Evolutionary conservation across 2,113 vertebrate genomes (phyloP).

Genomic region (Hippocampus zosterae): DNA sequence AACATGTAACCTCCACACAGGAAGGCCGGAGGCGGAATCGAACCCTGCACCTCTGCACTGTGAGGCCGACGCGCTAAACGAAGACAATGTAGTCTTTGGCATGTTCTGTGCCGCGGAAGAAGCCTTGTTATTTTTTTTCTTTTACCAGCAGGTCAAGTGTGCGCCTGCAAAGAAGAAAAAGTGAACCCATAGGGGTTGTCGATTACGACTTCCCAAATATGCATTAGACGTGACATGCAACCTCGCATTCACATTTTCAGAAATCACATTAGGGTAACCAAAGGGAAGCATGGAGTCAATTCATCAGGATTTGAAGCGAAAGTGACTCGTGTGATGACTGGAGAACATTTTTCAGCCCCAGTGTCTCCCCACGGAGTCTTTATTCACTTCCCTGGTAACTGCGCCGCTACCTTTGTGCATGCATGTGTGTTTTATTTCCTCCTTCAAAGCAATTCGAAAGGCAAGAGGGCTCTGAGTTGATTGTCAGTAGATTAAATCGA

Average conservation of each 20-base stretch:
- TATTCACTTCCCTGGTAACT: slow-evolving; percentile 1
- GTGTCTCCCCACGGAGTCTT: neutral
- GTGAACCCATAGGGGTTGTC: neutral
- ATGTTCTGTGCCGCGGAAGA: neutral
- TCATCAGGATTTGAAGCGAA: slow-evolving; percentile 11
- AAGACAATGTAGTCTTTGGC: no score
- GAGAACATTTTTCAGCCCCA: neutral
- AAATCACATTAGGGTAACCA: slow-evolving; percentile 2
- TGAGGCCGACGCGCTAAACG: no score
- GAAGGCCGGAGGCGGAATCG: no score
- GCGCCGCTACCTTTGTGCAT: neutral
- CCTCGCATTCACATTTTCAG: slow-evolving; percentile 4
- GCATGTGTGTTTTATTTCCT: neutral
- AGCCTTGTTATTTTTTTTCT: neutral
- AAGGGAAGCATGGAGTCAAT: slow-evolving; percentile 2
- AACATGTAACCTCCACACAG: no score
- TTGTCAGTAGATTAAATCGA: neutral
- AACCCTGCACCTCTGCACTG: no score
- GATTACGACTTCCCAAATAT: neutral
- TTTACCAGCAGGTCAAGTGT: neutral
- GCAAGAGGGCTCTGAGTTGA: neutral
- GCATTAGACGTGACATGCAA: neutral
- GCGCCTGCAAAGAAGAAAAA: slow-evolving; percentile 13
- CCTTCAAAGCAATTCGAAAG: neutral
- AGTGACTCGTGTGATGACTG: slow-evolving; percentile 16